Percentiles rank a stretch among this genome's conserved stretches.
Conservation (phyloP, 1,140 invertebrate genomes). For the Venturia canescens region DNA sequence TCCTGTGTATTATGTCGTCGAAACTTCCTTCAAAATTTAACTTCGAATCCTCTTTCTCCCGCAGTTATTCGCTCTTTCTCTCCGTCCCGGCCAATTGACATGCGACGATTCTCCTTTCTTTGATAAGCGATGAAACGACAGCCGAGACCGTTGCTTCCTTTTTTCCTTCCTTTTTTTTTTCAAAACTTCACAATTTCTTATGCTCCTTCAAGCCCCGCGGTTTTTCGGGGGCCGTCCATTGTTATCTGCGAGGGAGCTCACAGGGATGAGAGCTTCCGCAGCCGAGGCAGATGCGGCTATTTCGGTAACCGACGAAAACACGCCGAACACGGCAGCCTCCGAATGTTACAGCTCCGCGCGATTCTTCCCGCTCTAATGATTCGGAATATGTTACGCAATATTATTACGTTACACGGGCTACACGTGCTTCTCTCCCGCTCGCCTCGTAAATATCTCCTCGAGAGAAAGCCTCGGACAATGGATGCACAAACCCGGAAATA, state of each 20-base stretch:
- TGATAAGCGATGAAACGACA: background rate
- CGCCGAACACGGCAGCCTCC: background rate
- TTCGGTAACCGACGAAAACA: slow-evolving; percentile 44
- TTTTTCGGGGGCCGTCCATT: background rate
- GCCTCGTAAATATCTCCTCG: slow-evolving; percentile 14
- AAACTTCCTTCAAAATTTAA: background rate
- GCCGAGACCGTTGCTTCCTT: no score
- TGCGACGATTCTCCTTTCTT: background rate
- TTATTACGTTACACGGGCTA: slow-evolving; percentile 53
- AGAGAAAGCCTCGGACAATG: slow-evolving; percentile 51
- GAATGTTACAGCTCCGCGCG: slow-evolving; percentile 31
- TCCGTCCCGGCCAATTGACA: slow-evolving; percentile 14
- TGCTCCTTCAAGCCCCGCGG: no score
- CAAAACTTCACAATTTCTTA: background rate
- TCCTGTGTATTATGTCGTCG: background rate
- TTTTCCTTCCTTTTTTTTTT: background rate
- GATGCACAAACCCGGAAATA: slow-evolving; percentile 53
- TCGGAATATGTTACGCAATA: slow-evolving; percentile 67
- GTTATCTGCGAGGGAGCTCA: background rate
- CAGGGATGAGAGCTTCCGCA: background rate
- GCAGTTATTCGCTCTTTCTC: no score
- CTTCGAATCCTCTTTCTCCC: no score
- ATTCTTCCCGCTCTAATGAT: slow-evolving; percentile 62
- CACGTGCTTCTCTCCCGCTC: background rate
- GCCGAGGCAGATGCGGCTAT: slow-evolving; percentile 52